Evolutionary conservation across 2,113 vertebrate species (phyloP).

Genomic region (Caranx melampygus): DNA sequence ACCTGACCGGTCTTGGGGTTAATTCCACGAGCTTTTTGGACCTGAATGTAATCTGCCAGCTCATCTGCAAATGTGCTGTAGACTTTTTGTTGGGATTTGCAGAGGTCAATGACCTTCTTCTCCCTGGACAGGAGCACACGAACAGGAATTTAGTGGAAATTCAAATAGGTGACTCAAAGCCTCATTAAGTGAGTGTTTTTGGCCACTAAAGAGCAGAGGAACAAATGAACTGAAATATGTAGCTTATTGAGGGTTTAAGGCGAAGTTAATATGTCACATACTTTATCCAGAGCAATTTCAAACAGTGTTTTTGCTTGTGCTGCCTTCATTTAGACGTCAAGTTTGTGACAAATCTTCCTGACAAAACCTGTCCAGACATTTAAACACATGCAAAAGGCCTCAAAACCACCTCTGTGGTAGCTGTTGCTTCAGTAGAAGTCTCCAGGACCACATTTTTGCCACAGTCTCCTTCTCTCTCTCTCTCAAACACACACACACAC

Average conservation of each 20-base stretch:
- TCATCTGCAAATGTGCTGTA: conserved; percentile 87
- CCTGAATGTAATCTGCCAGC: conserved; percentile 87
- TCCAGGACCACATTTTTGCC: too few species aligned
- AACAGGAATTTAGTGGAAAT: background rate
- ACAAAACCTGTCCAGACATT: too few species aligned
- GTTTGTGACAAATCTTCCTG: too few species aligned
- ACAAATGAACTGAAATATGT: background rate
- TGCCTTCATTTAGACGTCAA: too few species aligned
- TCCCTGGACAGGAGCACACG: conserved; percentile 79
- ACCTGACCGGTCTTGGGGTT: conserved; percentile 75
- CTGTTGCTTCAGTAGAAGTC: too few species aligned
- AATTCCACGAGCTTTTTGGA: conserved; percentile 86
- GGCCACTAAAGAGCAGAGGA: background rate
- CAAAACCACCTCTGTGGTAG: too few species aligned
- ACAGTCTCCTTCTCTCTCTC: too few species aligned
- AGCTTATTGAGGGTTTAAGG: background rate
- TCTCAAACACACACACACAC: too few species aligned
- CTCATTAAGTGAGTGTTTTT: background rate
- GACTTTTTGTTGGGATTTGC: conserved; percentile 84
- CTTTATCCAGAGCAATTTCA: background rate
- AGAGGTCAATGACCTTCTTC: conserved; percentile 78
- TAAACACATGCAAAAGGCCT: too few species aligned
- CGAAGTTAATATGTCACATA: background rate
- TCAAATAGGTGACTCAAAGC: background rate
- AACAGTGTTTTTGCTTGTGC: too few species aligned